Evolutionary conservation across 2,888 invertebrate species (phyloP).

Genomic region (Stenotaenia linearis): DNA sequence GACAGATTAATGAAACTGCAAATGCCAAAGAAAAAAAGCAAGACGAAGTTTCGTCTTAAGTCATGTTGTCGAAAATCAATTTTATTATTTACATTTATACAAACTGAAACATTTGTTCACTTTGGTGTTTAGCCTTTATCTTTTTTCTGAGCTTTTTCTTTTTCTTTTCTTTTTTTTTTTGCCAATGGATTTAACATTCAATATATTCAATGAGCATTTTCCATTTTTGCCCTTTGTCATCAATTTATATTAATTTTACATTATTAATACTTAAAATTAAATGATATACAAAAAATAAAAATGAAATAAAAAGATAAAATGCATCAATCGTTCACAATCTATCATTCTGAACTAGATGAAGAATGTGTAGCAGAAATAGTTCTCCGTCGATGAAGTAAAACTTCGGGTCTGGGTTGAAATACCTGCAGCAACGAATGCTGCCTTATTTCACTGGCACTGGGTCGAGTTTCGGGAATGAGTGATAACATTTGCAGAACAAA

Average conservation of each 20-base stretch:
- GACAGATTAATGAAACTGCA: neutral
- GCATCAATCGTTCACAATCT: too few relatives aligned
- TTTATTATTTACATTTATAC: neutral
- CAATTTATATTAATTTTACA: neutral
- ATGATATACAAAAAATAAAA: neutral
- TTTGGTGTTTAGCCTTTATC: neutral
- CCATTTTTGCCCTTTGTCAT: neutral
- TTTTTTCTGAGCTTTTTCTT: neutral
- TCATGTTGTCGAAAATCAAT: neutral
- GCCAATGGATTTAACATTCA: neutral
- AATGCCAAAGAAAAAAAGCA: neutral
- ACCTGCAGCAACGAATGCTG: constrained; percentile 31
- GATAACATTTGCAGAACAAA: constrained; percentile 74
- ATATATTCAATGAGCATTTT: neutral
- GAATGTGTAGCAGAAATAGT: constrained; percentile 34
- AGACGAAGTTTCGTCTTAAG: neutral
- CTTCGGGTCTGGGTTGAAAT: constrained; percentile 32
- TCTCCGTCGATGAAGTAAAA: constrained; percentile 29
- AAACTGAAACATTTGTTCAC: neutral
- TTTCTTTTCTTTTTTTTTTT: neutral
- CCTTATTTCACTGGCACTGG: constrained; percentile 46
- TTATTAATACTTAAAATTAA: neutral
- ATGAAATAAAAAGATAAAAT: neutral
- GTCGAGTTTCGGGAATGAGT: constrained; percentile 63
- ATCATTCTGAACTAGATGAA: constrained; percentile 32